Conservation (phyloP, 2,888 invertebrate species). For the Scaptodrosophila latifasciaeformis region DNA sequence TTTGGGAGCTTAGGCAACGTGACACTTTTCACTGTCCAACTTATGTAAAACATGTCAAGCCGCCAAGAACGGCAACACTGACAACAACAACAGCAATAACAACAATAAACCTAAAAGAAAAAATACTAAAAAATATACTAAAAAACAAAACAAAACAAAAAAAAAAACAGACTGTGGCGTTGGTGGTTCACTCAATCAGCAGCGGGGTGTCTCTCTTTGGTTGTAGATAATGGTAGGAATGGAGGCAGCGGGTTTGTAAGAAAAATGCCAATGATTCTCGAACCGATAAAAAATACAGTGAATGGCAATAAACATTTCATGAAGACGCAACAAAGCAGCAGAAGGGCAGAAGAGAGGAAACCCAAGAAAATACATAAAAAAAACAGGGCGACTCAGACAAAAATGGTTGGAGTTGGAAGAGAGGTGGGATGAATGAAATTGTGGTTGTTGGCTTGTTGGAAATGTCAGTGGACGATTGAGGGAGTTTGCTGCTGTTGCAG, state of each 20-base stretch:
- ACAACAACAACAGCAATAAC: conserved; percentile 5
- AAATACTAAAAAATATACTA: background rate
- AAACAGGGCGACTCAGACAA: conserved; percentile 3
- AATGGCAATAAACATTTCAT: conserved; percentile 59
- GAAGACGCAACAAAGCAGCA: conserved; percentile 50
- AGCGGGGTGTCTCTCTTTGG: conserved; percentile 8
- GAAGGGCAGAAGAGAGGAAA: no score
- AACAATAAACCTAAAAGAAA: background rate
- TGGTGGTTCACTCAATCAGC: conserved; percentile 33
- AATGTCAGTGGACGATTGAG: no score
- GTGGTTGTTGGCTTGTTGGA: background rate
- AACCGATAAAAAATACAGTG: conserved; percentile 39
- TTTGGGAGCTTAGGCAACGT: conserved; percentile 35
- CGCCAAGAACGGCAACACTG: background rate
- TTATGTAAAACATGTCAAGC: conserved; percentile 41
- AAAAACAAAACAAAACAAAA: background rate
- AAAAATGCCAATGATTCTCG: background rate
- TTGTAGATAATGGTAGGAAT: conserved; percentile 13
- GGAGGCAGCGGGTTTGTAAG: background rate
- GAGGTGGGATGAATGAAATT: background rate
- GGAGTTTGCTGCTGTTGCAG: conserved; percentile 4
- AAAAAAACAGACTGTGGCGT: background rate
- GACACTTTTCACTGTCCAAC: conserved; percentile 37
- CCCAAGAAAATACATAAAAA: conserved; percentile 42
- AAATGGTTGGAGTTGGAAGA: no score